phyloP scores from a whole-genome alignment of 2,888 invertebrate species.

The Sarcophaga variegata region DNA sequence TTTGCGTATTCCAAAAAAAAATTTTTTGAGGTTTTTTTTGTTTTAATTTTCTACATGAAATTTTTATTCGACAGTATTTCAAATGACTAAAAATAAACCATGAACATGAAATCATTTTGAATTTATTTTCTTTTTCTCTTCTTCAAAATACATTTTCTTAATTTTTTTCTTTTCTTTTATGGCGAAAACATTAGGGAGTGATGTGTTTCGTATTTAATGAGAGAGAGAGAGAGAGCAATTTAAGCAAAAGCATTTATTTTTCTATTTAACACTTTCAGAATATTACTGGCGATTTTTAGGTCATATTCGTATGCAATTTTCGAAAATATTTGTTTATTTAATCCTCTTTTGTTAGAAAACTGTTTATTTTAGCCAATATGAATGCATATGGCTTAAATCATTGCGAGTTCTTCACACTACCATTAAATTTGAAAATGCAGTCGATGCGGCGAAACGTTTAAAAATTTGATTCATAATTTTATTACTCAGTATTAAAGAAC shows the following conservation, averaged over 20 bases:
- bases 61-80: constrained; percentile 8
- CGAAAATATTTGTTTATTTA: constrained; percentile 37
- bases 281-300: constrained; percentile 41
- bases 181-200: not conserved
- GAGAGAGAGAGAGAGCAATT: too few species aligned
- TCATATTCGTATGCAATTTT: constrained; percentile 58
- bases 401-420: not conserved
- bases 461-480: too few species aligned
- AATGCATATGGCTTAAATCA: constrained; percentile 39
- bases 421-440: not conserved
- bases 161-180: constrained; percentile 6
- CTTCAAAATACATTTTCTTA: constrained; percentile 3
- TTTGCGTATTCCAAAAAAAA: constrained; percentile 40
- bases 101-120: constrained; percentile 66
- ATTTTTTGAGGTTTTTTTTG: constrained; percentile 26
- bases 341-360: not conserved
- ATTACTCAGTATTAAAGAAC: too few species aligned
- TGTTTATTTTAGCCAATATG: constrained; percentile 20
- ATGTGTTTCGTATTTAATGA: not conserved
- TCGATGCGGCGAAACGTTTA: too few species aligned
- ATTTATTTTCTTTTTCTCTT: not conserved
- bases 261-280: not conserved
- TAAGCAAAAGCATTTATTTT: not conserved
- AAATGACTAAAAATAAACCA: constrained; percentile 62
- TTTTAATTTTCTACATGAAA: constrained; percentile 16